phyloP scores from a whole-genome alignment of 2,113 vertebrate genomes.

The Cygnus atratus region DNA sequence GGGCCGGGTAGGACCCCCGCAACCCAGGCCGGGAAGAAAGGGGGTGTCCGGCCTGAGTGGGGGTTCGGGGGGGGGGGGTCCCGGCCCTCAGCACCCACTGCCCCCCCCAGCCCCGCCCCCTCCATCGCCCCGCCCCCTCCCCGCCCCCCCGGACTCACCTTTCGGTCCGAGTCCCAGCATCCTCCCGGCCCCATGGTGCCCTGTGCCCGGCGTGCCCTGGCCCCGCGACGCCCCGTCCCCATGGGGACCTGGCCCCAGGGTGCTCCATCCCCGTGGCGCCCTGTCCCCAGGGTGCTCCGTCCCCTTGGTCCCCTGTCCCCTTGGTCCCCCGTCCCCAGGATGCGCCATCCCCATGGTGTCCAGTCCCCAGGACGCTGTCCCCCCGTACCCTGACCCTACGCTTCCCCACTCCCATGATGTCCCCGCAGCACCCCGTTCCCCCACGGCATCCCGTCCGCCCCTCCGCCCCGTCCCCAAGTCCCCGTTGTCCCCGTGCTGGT shows the following conservation, averaged over 20 bases:
- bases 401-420: neutral
- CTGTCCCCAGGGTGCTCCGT: neutral
- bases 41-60: too few relatives aligned
- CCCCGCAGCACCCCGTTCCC: neutral
- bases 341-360: neutral
- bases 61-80: neutral
- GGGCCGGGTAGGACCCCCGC: neutral
- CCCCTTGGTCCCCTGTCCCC: too few relatives aligned
- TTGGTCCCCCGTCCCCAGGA: accelerated
- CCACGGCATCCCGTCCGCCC: accelerated
- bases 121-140: neutral
- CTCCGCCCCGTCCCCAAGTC: neutral
- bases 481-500: neutral
- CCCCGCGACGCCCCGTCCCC: accelerated
- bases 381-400: neutral
- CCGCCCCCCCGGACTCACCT: neutral
- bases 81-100: too few relatives aligned
- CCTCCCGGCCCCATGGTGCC: too few relatives aligned
- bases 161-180: neutral
- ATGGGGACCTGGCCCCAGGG: too few relatives aligned
- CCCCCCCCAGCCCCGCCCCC: neutral
- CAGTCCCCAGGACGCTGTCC: neutral
- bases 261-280: accelerated
- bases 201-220: accelerated
- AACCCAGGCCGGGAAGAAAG: neutral